A percentile compares a stretch with the other conserved stretches of the same genome.
These are phyloP conservation scores for Thunnus thynnus DNA, from an alignment of 2,113 vertebrate species.

Conservation along the genomic window DNA sequence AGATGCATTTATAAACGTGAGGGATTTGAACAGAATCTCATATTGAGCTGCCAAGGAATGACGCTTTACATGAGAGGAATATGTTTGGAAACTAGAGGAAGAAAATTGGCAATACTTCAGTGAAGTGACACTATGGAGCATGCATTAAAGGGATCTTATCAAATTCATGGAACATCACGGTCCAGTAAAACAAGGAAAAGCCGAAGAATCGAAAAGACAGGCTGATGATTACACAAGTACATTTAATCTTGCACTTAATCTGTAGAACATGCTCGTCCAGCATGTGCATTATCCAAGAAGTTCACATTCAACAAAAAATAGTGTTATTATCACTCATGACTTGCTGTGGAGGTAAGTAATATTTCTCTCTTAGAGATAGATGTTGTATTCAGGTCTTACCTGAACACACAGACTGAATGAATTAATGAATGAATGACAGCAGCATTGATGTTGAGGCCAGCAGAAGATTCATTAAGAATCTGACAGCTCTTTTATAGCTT, in stretches of 20 bases:
- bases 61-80: conserved; percentile 35
- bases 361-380: neutral
- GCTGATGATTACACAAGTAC: conserved; percentile 13
- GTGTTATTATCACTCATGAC: neutral
- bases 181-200: conserved; percentile 14
- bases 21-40: conserved; percentile 50
- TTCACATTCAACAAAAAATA: neutral
- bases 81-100: conserved; percentile 24
- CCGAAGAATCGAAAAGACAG: conserved; percentile 7
- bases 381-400: neutral
- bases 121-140: conserved; percentile 32
- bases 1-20: conserved; percentile 46
- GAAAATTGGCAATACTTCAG: conserved; percentile 43
- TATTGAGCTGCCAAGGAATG: conserved; percentile 15
- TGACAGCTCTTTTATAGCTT: no score
- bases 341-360: neutral
- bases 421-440: neutral
- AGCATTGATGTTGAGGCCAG: neutral
- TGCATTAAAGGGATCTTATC: conserved; percentile 36
- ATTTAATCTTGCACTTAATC: conserved; percentile 11
- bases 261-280: neutral
- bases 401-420: neutral
- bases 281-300: neutral
- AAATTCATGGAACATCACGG: conserved; percentile 39
- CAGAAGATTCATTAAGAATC: neutral